Evolutionary conservation across 1,140 invertebrate species (phyloP).

Genomic region (Megalopta genalis): DNA sequence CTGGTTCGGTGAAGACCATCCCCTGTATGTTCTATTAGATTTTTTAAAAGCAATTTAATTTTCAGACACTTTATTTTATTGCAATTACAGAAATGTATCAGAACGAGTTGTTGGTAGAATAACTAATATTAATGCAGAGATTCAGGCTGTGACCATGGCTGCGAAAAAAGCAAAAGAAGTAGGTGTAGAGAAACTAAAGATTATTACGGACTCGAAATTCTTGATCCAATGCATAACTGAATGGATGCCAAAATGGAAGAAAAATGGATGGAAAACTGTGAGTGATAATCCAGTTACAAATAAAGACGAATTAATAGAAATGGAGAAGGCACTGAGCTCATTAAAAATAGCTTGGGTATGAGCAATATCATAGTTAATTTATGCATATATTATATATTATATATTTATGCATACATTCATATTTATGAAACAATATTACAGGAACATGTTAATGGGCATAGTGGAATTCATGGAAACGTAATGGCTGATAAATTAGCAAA

Average conservation of each 20-base stretch:
- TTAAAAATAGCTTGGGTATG: constrained; percentile 87
- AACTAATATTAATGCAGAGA: constrained; percentile 99
- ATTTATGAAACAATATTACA: constrained; percentile 61
- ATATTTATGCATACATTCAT: constrained; percentile 2
- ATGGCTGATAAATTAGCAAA: constrained; percentile 92
- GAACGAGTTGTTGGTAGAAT: constrained; percentile 88
- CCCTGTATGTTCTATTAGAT: constrained; percentile 81
- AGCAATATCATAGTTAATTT: constrained; percentile 29
- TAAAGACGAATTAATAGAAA: constrained; percentile 88
- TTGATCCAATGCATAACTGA: constrained; percentile 93
- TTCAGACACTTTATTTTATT: background rate
- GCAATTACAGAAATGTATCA: constrained; percentile 86
- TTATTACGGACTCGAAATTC: constrained; percentile 96
- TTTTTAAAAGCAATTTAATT: background rate
- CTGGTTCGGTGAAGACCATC: constrained; percentile 91
- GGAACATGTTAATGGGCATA: constrained; percentile 88
- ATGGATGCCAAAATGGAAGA: constrained; percentile 95
- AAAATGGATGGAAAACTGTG: constrained; percentile 88
- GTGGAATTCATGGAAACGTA: constrained; percentile 92
- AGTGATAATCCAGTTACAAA: constrained; percentile 90
- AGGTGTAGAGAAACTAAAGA: constrained; percentile 86
- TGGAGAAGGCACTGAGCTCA: constrained; percentile 84
- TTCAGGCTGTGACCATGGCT: constrained; percentile 93
- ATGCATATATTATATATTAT: background rate
- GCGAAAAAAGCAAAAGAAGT: constrained; percentile 86